Evolutionary conservation across 1,140 invertebrate species (phyloP), one percentile per base, ranked within the genome.

Genomic region (Xylocopa sonorina): DNA sequence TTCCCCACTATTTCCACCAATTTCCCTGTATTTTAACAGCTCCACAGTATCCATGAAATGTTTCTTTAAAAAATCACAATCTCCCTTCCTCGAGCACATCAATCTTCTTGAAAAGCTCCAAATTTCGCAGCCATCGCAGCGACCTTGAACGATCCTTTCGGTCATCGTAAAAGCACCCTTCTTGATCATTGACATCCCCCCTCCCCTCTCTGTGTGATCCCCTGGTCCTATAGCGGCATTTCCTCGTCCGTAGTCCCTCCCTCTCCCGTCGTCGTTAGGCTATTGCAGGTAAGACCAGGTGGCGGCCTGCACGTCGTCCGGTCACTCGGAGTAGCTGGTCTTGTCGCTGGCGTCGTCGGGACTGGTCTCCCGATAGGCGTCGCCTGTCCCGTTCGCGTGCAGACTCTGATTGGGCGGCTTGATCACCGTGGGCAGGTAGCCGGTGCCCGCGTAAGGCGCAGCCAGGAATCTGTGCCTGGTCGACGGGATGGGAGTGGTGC

Each of bases 401-500:
- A 82, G 76, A 21, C 53, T 88, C 77, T 93, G 91, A 87, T 90
- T 93, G 34, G 93, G 94, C 18, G 96, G 95, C 78, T 96, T 92
- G 63, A 97, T 96, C 2, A 97, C 95, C 0, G 96, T 96, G 0
- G 96, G 95, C 67, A 97, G 90, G 88, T 97, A 97, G 0, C 96
- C 96, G 0, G 96, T 97, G 3, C 96, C 96, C 38, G 95, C 95
- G 88, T 97, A 97, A 0, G 96, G 96, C 0, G 96, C 96, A 0
- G 96, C 95, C 0, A 97, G 92, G 88, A 97, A 97, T 69, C 96
- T 86, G 62, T 93, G 94, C 83, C 95, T 92, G 12, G 95, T 94
- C 34, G 94, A 93, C 51, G 94, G 91, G 73, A 92, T 92, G 87
- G 91, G 80, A 16, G 85, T 86, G 85, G 89, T 89, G 78, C 92